Evolutionary conservation across 2,113 vertebrate genomes (phyloP).

Genomic region (Elaphurus davidianus): DNA sequence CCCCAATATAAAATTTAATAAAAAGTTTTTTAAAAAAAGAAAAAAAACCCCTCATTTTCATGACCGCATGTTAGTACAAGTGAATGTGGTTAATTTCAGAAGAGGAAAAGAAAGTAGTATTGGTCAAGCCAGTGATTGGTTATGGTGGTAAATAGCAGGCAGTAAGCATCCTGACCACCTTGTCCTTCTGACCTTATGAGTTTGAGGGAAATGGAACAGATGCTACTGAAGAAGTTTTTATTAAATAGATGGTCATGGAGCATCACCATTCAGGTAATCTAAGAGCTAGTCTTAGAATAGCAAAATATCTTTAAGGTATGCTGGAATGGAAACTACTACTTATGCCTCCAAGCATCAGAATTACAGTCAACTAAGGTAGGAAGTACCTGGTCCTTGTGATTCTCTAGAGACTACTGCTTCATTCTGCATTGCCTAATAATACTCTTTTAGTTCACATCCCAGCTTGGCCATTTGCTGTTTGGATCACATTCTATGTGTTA

Average conservation of each 20-base stretch:
- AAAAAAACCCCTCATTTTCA: not conserved
- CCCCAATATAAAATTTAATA: not conserved
- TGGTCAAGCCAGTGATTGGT: not conserved
- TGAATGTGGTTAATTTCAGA: not conserved
- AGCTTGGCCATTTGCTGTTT: not conserved
- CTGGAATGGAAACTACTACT: not conserved
- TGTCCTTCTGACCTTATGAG: not conserved
- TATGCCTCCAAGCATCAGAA: not conserved
- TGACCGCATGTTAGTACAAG: not conserved
- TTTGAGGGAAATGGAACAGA: not conserved
- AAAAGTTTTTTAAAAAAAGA: not conserved
- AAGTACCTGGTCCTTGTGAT: not conserved
- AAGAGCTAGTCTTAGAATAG: not conserved
- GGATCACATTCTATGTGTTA: not conserved
- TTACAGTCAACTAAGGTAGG: not conserved
- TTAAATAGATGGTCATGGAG: not conserved
- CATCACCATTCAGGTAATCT: not conserved
- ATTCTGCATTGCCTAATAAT: not conserved
- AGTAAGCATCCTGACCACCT: not conserved
- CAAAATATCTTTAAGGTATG: not conserved
- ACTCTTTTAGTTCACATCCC: not conserved
- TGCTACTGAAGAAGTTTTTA: not conserved
- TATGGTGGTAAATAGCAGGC: not conserved
- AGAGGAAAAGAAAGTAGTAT: not conserved
- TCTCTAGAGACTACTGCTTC: not conserved